Evolutionary conservation across 2,113 vertebrate genomes (phyloP), one percentile per base, ranked within the genome.

Genomic region (Sciurus niger): DNA sequence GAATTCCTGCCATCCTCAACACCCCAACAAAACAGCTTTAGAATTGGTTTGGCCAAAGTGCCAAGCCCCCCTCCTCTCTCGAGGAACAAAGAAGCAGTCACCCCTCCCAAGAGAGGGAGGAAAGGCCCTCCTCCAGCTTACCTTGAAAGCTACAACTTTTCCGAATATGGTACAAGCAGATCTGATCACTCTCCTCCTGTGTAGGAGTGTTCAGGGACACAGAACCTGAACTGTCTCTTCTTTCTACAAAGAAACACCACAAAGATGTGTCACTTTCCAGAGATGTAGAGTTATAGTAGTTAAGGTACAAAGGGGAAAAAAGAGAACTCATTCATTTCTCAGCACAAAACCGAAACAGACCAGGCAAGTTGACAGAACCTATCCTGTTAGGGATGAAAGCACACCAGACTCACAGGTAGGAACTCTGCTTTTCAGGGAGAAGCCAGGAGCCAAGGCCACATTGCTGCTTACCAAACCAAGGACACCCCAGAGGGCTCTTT

Each of bases 101-200:
- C 46, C 78, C 77, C 6, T 10, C 78, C 77, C 13, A 2, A 8
- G 46, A 22, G 2, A 20, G 46, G 22, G 24, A 86, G 30, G 24
- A 95, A 77, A n/a, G 43, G 17, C 25, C 24, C 94, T 58, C 58
- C 25, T 65, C 60, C 12, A 13, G 89, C 98, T 93, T 97, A 99
- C 99, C 99, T 99, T 99, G 99, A 98, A 99, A 99, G 82, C 96
- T 98, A 97, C 99, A 99, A 60, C 97, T 96, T 96, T 90, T 98
- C 79, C 98, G 98, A 43, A 99, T 98, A 90, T 99, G 98, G 97
- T 98, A 99, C 28, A 99, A 98, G 97, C 99, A 99, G 97, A 99
- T 99, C 98, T 99, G 98, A 48, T 99, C 98, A 40, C 46, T 96
- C 55, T 99, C 98, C 8, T 98, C 97, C 32, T 98, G 98, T 53